Base-by-base conservation (phyloP, 2,113 vertebrate genomes). In the Periophthalmodon schlosseri region DNA sequence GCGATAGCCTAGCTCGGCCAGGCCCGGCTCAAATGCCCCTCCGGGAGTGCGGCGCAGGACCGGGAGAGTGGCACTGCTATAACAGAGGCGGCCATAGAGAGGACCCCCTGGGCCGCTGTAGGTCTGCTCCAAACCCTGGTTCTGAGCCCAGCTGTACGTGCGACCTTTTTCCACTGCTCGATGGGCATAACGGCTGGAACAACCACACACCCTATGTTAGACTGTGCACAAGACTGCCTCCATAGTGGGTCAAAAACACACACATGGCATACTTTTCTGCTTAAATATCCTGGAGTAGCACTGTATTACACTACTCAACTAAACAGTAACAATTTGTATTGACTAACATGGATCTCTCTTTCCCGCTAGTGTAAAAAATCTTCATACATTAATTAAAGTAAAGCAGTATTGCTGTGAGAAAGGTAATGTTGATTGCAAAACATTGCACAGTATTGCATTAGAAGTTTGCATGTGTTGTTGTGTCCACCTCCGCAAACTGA, bases 61-160 rank as follows among this genome's bases (percentile, higher is more conserved):
- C 8, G 95, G 85, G n/a, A 93, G 5, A 13, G 93, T 95, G 82
- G 93, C 93, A 86, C 93, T 94, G 90, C 92, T 93, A 88, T 95
- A 95, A 73, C 92, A 93, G 16, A 94, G 84, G 0, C 91, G 91
- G 0, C 94, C 92, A 2, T 94, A 94, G 23, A 93, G 81, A 24
- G 94, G 81, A 21, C 90, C 89, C 4, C 81, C 87, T 3, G 90
- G 86, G 33, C 75, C 90, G 0, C 85, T 75, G 80, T 91, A 91
- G 80, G 50, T 87, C 63, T 88, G 74, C 54, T 91, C 92, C 69
- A 87, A 70, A 11, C 79, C 82, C 0, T 84, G 86, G 54, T 91
- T 91, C 77, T 94, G 93, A 76, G 89, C 89, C 93, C 93, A 94
- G 91, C 88, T 93, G 64, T 91, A 93, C 11, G 88, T 88, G 13